These are phyloP conservation scores for Drosophila kuntzei DNA, from an alignment of 2,888 invertebrate genomes.

Conservation along the genomic window DNA sequence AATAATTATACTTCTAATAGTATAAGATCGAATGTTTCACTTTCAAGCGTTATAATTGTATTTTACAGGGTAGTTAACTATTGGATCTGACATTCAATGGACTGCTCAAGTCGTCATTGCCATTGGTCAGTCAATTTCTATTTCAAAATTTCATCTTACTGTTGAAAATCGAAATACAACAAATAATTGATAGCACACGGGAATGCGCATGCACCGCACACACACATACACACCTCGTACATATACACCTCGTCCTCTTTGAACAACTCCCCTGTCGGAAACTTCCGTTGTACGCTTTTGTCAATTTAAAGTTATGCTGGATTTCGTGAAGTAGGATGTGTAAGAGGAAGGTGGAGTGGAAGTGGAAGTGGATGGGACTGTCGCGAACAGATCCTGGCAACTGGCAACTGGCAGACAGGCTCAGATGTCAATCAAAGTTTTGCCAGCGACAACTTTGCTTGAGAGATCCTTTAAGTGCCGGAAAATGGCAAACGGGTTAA, in stretches of 20 bases:
- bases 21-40: neutral
- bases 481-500: constrained; percentile 59
- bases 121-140: constrained; percentile 8
- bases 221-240: neutral
- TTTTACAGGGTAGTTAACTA: constrained; percentile 8
- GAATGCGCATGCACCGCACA: constrained; percentile 26
- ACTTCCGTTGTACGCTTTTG: constrained; percentile 48
- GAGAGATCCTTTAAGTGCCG: constrained; percentile 61
- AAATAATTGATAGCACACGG: constrained; percentile 59
- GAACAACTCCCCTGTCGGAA: constrained; percentile 13
- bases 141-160: constrained; percentile 21
- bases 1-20: no score
- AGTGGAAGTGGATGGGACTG: constrained; percentile 2
- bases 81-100: constrained; percentile 33
- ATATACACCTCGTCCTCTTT: neutral
- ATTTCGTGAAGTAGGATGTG: constrained; percentile 1
- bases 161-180: constrained; percentile 52
- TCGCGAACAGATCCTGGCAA: constrained; percentile 50
- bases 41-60: neutral
- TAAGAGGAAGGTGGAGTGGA: neutral
- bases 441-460: constrained; percentile 34
- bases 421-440: constrained; percentile 70
- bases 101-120: constrained; percentile 13
- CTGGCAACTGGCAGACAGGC: constrained; percentile 41
- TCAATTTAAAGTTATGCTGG: constrained; percentile 48